Base-by-base conservation (phyloP, 2,113 vertebrate species). In the Psophia crepitans region DNA sequence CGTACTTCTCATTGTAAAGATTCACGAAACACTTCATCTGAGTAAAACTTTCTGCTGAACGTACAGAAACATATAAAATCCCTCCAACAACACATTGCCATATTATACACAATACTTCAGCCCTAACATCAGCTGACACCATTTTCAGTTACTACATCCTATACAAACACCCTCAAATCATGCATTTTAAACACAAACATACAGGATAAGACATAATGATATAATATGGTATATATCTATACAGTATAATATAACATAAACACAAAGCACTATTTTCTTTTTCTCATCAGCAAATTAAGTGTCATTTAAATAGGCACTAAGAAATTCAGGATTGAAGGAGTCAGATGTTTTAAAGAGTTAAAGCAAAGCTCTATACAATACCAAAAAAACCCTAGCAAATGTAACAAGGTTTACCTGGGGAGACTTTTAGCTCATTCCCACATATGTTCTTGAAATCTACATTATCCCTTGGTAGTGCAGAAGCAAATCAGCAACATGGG, bases 401-500 rank as follows among this genome's bases (percentile, higher is more conserved):
- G 2, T 43, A 85, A 84, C n/a, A 89, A 64, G 27, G 30, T 77
- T 90, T 86, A 90, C 32, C 71, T 93, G 20, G 90, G 65, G 75
- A 96, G 56, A 51, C 17, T 87, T 84, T 57, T 46, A 81, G 53
- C 65, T 88, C 23, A 44, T 84, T 87, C 32, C 37, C 33, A 80
- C 44, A 5, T 49, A 37, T 28, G 37, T 83, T 83, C 26, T 65
- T 93, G 75, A 78, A 84, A 79, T 49, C 56, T 87, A n/a, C 53
- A 76, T 86, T 84, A 33, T 94, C 57, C 65, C 90, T 87, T 84
- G 84, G 48, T 87, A 41, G 14, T 79, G 12, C 76, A 77, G 61
- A 93, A 90, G 37, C 41, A 91, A 90, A 96, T 93, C 89, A 92
- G 70, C 53, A 89, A 68, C 60, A 69, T 33, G 41, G 77, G 86